Conservation (phyloP, 2,888 invertebrate genomes). For the Acanthoscelides obtectus region DNA sequence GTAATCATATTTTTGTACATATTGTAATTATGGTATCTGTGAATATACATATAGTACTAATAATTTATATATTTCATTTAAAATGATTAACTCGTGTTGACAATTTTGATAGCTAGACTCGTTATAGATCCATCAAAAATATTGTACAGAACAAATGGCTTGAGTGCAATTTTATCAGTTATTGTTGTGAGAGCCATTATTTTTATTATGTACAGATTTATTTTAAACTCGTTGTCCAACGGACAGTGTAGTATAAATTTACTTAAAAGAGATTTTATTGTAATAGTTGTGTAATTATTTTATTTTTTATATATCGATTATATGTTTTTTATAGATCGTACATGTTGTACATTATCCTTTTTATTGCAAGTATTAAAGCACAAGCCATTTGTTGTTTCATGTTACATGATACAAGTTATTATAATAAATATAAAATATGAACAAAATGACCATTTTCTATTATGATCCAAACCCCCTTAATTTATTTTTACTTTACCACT, state of each 20-base stretch:
- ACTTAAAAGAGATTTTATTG: conserved; percentile 43
- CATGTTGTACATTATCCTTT: conserved; percentile 32
- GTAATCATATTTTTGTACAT: conserved; percentile 56
- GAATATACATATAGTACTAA: conserved; percentile 1
- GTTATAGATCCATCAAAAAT: conserved; percentile 37
- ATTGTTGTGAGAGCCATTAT: conserved; percentile 44
- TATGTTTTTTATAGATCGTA: conserved; percentile 38
- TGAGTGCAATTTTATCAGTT: conserved; percentile 45
- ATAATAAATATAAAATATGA: conserved; percentile 38
- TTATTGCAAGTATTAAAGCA: conserved; percentile 40
- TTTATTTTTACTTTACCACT: conserved; percentile 24
- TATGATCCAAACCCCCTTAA: conserved; percentile 10
- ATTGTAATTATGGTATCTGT: conserved; percentile 40
- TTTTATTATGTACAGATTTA: conserved; percentile 35
- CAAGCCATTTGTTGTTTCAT: conserved; percentile 47
- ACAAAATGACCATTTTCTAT: conserved; percentile 24
- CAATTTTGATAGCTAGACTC: conserved; percentile 49
- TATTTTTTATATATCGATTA: conserved; percentile 42
- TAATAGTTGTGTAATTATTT: conserved; percentile 36
- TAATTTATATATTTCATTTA: conserved; percentile 45
- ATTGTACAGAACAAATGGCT: conserved; percentile 49
- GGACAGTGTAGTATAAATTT: conserved; percentile 39
- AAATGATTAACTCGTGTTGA: conserved; percentile 50
- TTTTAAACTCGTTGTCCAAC: conserved; percentile 30
- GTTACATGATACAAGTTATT: conserved; percentile 44